These are phyloP conservation scores for Telmatherina bonti DNA, from an alignment of 2,797 vertebrate genomes.

Conservation along the genomic window DNA sequence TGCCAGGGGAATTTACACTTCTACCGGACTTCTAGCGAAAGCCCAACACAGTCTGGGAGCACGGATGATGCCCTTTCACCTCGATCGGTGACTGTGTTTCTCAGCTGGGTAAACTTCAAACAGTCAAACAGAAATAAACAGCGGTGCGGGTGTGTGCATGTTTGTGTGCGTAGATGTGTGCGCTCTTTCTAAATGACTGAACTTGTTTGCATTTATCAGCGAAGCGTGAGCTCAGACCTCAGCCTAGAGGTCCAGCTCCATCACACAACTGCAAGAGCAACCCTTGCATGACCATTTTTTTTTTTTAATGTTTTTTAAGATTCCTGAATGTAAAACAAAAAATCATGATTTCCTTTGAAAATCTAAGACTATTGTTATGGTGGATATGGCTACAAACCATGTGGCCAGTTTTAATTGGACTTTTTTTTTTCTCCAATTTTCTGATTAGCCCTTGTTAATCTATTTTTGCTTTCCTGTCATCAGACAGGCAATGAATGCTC, in stretches of 20 bases:
- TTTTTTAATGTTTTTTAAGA: conserved; percentile 66
- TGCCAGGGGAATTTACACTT: conserved; percentile 37
- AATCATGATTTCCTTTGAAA: conserved; percentile 54
- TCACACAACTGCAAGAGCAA: conserved; percentile 15
- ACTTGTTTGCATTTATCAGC: conserved; percentile 44
- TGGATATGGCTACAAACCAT: conserved; percentile 22
- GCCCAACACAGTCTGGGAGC: conserved; percentile 26
- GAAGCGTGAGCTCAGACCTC: conserved; percentile 43
- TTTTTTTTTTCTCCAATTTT: conserved; percentile 37
- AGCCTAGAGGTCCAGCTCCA: conserved; percentile 32
- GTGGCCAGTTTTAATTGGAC: conserved; percentile 32
- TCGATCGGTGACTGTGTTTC: conserved; percentile 15
- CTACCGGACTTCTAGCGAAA: conserved; percentile 40
- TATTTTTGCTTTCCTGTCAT: conserved; percentile 14
- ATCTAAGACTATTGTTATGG: conserved; percentile 44
- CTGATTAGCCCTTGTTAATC: conserved; percentile 20
- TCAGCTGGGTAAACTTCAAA: conserved; percentile 23
- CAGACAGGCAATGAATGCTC: conserved; percentile 63
- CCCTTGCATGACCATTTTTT: conserved; percentile 65
- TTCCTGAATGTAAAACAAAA: conserved; percentile 70
- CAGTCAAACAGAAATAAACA: conserved; percentile 26
- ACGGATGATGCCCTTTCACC: conserved; percentile 33
- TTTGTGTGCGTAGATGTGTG: conserved; percentile 4
- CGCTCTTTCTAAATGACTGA: conserved; percentile 29
- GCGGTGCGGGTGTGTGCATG: conserved; percentile 5